A percentile compares a stretch with the other conserved stretches of the same genome.
Evolutionary conservation across 2,113 vertebrate species (phyloP).

Genomic region (Clarias macrocephalus): DNA sequence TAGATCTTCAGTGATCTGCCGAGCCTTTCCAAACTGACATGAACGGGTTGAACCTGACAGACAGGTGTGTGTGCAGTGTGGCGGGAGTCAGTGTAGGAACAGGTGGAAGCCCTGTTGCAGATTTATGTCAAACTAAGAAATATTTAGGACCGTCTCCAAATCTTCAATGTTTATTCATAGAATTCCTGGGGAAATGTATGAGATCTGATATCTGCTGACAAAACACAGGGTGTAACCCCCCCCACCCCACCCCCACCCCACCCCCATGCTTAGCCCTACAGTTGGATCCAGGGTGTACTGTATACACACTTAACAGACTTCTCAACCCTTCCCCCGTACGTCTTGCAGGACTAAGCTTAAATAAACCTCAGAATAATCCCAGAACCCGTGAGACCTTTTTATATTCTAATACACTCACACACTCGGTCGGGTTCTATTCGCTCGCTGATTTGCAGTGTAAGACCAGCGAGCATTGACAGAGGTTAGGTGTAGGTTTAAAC

Average conservation of each 20-base stretch:
- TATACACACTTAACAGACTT: background rate
- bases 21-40: constrained; percentile 41
- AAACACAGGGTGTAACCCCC: constrained; percentile 4
- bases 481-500: background rate
- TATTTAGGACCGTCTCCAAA: background rate
- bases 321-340: background rate
- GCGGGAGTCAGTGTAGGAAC: background rate
- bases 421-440: background rate
- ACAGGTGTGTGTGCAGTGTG: constrained; percentile 56
- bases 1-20: constrained; percentile 25
- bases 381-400: background rate
- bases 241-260: too few relatives aligned
- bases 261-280: background rate
- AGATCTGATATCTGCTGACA: background rate
- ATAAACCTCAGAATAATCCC: background rate
- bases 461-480: background rate
- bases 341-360: background rate
- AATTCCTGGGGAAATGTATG: background rate
- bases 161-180: background rate
- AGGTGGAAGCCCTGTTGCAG: background rate
- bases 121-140: background rate
- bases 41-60: constrained; percentile 53
- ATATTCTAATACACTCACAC: background rate
- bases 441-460: background rate
- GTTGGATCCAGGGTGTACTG: background rate